phyloP scores from a whole-genome alignment of 1,140 invertebrate species.

The Marisa cornuarietis region DNA sequence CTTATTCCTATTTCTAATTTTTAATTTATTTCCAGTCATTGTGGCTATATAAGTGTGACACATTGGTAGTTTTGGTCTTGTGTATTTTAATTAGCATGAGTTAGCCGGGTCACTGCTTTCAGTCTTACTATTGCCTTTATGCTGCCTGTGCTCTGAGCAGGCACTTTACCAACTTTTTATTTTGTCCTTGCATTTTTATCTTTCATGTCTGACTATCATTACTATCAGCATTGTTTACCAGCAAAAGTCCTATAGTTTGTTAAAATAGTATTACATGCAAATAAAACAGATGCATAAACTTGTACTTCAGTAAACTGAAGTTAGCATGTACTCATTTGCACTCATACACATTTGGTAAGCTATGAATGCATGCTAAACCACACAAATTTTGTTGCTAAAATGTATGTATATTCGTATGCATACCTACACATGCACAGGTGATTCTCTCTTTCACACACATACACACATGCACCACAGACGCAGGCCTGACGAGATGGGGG shows the following conservation, averaged over 20 bases:
- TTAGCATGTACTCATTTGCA: neutral
- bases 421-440: neutral
- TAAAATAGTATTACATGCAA: neutral
- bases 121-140: too few species aligned
- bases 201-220: neutral
- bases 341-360: neutral
- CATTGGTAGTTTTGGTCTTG: too few species aligned
- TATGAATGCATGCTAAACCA: neutral
- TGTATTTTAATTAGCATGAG: too few species aligned
- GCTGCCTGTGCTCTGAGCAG: too few species aligned
- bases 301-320: neutral
- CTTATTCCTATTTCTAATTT: too few species aligned
- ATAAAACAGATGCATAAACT: neutral
- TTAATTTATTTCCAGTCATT: too few species aligned
- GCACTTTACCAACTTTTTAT: too few species aligned
- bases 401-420: neutral
- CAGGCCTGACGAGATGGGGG: too few species aligned
- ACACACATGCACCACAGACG: too few species aligned
- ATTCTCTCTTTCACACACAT: neutral
- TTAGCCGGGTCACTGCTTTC: too few species aligned
- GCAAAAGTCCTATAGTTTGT: neutral
- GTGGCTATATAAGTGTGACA: too few species aligned
- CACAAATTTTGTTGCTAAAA: neutral
- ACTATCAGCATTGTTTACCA: constrained; percentile 4
- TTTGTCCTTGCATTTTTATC: too few species aligned